phyloP scores from a whole-genome alignment of 1,140 invertebrate genomes.

The Drosophila lacertosa region DNA sequence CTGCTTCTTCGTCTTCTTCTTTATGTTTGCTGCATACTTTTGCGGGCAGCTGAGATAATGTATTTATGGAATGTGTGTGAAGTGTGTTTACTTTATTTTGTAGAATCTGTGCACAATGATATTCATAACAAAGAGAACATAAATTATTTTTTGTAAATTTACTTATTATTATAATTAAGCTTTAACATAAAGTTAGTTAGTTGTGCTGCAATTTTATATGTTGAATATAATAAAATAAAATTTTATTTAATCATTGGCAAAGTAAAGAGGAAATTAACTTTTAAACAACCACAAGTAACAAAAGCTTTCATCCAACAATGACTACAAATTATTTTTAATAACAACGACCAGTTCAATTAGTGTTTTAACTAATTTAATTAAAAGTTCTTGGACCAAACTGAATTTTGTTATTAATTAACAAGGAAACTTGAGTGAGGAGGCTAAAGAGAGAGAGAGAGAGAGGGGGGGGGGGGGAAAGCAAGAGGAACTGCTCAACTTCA shows the following conservation, averaged over 20 bases:
- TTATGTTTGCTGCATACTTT: background rate
- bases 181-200: too few species aligned
- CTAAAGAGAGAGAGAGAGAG: background rate
- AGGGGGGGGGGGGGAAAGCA: background rate
- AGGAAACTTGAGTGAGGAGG: background rate
- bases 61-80: too few species aligned
- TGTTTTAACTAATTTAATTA: constrained; percentile 5
- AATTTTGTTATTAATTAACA: constrained; percentile 31
- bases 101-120: too few species aligned
- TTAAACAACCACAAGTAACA: too few species aligned
- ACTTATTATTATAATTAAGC: too few species aligned
- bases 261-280: too few species aligned
- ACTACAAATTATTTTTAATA: background rate
- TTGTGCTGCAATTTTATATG: constrained; percentile 1
- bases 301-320: background rate
- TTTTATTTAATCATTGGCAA: too few species aligned
- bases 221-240: too few species aligned
- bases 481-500: background rate
- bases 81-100: too few species aligned
- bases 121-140: too few species aligned
- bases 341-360: constrained; percentile 7
- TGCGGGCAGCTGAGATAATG: constrained; percentile 2
- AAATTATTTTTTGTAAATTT: too few species aligned
- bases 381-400: constrained; percentile 3
- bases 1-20: too few species aligned